Base-by-base conservation (phyloP, 2,888 invertebrate species). In the Elysia crispata region DNA sequence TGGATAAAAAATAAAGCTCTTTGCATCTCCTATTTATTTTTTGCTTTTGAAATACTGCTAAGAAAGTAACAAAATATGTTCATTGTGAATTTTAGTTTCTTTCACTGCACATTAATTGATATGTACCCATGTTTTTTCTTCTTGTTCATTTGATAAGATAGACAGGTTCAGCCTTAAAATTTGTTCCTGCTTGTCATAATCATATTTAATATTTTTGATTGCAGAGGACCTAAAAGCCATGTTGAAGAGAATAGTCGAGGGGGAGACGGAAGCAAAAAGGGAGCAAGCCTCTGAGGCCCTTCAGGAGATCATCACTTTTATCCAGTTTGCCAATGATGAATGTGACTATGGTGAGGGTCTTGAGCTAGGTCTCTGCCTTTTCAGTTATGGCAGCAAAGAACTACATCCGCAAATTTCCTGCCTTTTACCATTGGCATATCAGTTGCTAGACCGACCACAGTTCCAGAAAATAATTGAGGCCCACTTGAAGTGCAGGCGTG, bases 301-400 rank as follows among this genome's bases (percentile, higher is more conserved):
- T 3, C 96, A 97, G 87, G 96, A 96, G 79, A 93, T 97, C 0
- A 94, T 97, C 82, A 97, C 96, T 3, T 95, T 95, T 79, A 95
- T 97, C 8, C 96, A 95, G 91, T 97, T 97, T 91, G 98, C 98
- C 0, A 95, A 96, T 79, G 98, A 98, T 90, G 98, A 99, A 91
- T 96, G 96, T 90, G 98, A 98, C 91, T 98, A 97, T 92, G 98
- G 98, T 0, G 97, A 97, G 77, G 96, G 97, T 0, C 92, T 98
- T 1, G 98, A 98, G 92, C 93, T 96, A 57, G 98, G 97, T 0
- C 95, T 97, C 85, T 95, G 96, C 91, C 92, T 98, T 72, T 96
- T 98, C 90, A 95, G 95, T 82, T 96, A 87, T 76, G 92, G 92
- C 5, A 87, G 95, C 80, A 96, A 97, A 0, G 92, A 94, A 82